A percentile compares a stretch with the other conserved stretches of the same genome.
These are phyloP conservation scores for Microcebus lehilahytsara DNA, from an alignment of 2,113 vertebrate species.

Conservation along the genomic window DNA sequence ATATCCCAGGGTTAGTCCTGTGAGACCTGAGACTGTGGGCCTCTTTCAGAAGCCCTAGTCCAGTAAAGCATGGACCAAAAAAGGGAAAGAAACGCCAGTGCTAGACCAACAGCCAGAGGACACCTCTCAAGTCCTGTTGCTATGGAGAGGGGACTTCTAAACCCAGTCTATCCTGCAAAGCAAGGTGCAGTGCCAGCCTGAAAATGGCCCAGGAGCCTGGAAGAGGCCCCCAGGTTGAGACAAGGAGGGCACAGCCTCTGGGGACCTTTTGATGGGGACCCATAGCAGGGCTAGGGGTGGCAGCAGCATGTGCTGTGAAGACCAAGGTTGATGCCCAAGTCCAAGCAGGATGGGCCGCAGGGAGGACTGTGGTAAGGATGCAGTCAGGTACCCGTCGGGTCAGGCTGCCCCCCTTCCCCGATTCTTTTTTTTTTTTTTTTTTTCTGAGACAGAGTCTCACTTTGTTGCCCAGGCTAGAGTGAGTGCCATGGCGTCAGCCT, in stretches of 20 bases:
- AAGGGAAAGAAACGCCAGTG: background rate
- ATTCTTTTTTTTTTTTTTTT: background rate
- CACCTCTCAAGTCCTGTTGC: background rate
- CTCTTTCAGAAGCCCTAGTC: background rate
- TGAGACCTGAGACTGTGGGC: background rate
- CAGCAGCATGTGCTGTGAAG: background rate
- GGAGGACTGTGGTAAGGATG: background rate
- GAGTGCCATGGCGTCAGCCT: no score
- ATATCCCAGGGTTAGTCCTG: background rate
- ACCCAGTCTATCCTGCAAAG: background rate
- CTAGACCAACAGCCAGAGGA: background rate
- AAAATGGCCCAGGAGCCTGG: background rate
- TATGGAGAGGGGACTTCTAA: background rate
- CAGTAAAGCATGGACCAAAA: background rate
- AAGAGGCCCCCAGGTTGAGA: background rate
- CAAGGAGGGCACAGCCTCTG: background rate
- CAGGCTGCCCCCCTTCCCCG: background rate
- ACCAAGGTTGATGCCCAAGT: background rate
- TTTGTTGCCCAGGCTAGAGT: no score
- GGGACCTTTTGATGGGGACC: no score
- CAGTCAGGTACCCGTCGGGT: background rate
- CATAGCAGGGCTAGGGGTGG: fast-evolving
- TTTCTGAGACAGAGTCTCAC: no score
- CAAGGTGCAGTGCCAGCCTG: background rate
- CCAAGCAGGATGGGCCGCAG: background rate